A percentile compares a stretch with the other conserved stretches of the same genome.
phyloP scores from a whole-genome alignment of 2,888 invertebrate genomes.

The Ectropis crepuscularia region DNA sequence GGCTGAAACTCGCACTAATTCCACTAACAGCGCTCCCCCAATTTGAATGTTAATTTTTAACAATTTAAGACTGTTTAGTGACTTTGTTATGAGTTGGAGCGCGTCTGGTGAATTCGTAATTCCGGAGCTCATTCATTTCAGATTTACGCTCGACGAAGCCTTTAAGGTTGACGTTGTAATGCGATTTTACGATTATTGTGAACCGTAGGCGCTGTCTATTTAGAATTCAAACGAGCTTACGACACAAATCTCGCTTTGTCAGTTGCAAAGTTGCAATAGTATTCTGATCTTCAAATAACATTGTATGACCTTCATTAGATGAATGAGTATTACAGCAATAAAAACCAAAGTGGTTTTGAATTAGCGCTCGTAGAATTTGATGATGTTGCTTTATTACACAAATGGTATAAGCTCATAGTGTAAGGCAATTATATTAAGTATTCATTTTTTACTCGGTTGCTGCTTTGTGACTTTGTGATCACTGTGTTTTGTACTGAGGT shows the following conservation, averaged over 20 bases:
- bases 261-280: slow-evolving; percentile 20
- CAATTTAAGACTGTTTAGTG: slow-evolving; percentile 78
- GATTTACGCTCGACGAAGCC: slow-evolving; percentile 58
- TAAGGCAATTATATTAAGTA: too few species aligned
- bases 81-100: slow-evolving; percentile 70
- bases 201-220: slow-evolving; percentile 50
- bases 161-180: slow-evolving; percentile 59
- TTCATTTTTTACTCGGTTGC: too few species aligned
- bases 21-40: slow-evolving; percentile 79
- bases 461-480: too few species aligned
- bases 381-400: slow-evolving; percentile 7
- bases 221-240: slow-evolving; percentile 47
- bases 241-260: slow-evolving; percentile 28
- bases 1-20: slow-evolving; percentile 78
- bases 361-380: slow-evolving; percentile 28
- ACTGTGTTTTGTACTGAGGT: too few species aligned
- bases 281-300: slow-evolving; percentile 25
- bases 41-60: slow-evolving; percentile 84
- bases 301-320: slow-evolving; percentile 20
- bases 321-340: slow-evolving; percentile 19
- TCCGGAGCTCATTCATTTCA: slow-evolving; percentile 57
- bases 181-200: slow-evolving; percentile 60
- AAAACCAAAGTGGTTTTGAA: slow-evolving; percentile 18
- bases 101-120: slow-evolving; percentile 65
- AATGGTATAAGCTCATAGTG: neutral